phyloP scores from a whole-genome alignment of 2,888 invertebrate species.

The Hypselothyrea guttata region DNA sequence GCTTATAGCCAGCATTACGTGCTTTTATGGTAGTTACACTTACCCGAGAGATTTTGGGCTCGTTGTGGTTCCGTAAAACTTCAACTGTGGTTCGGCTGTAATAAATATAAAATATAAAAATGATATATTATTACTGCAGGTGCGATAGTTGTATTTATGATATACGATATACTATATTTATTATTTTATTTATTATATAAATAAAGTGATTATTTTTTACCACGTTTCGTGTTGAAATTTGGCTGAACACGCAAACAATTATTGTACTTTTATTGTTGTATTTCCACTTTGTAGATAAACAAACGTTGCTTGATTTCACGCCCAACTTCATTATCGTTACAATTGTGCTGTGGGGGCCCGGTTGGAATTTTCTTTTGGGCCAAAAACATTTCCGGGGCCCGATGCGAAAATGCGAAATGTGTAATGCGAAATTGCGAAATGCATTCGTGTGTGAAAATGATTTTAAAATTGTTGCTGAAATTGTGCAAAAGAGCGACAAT shows the following conservation, averaged over 20 bases:
- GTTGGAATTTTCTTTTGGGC: slow-evolving; percentile 36
- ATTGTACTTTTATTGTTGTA: slow-evolving; percentile 30
- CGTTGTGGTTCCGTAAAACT: slow-evolving; percentile 5
- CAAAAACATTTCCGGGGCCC: slow-evolving; percentile 64
- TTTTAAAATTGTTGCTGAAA: slow-evolving; percentile 69
- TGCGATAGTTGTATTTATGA: slow-evolving; percentile 5
- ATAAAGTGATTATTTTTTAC: background rate
- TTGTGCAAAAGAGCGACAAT: slow-evolving; percentile 62
- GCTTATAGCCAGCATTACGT: slow-evolving; percentile 37
- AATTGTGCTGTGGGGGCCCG: slow-evolving; percentile 5
- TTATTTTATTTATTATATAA: slow-evolving; percentile 13
- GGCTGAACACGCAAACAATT: slow-evolving; percentile 55
- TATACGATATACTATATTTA: slow-evolving; percentile 1
- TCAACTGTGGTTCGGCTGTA: slow-evolving; percentile 31
- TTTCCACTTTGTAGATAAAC: slow-evolving; percentile 47
- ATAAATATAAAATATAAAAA: slow-evolving; percentile 35
- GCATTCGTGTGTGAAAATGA: slow-evolving; percentile 77
- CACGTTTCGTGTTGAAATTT: slow-evolving; percentile 34
- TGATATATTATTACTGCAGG: slow-evolving; percentile 35
- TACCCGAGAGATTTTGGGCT: slow-evolving; percentile 32
- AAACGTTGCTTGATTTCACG: slow-evolving; percentile 57
- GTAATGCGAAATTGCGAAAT: slow-evolving; percentile 48
- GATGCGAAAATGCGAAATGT: slow-evolving; percentile 15
- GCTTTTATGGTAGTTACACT: slow-evolving; percentile 27
- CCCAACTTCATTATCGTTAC: slow-evolving; percentile 57